Percentiles rank a stretch among this genome's conserved stretches.
Evolutionary conservation across 2,113 vertebrate species (phyloP).

Genomic region (Rattus norvegicus): GRCr8 NC_086020.1:174254501-174255000

Average conservation of each 20-base stretch:
- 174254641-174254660: neutral
- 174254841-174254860: neutral
- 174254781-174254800: neutral
- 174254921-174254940: conserved; percentile 46
- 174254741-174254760: neutral
- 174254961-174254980: neutral
- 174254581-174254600: neutral
- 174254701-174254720: neutral
- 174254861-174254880: neutral
- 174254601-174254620: neutral
- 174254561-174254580: neutral
- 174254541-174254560: conserved; percentile 1
- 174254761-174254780: neutral
- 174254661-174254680: neutral
- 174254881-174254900: neutral
- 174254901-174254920: neutral
- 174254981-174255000: neutral
- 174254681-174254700: neutral
- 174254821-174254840: neutral
- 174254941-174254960: conserved; percentile 48
- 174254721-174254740: neutral
- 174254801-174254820: neutral
- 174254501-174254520: conserved; percentile 66
- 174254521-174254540: conserved; percentile 27
- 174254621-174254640: neutral